Evolutionary conservation across 2,888 invertebrate species (phyloP).

Genomic region (Odontomyia ornata): DNA sequence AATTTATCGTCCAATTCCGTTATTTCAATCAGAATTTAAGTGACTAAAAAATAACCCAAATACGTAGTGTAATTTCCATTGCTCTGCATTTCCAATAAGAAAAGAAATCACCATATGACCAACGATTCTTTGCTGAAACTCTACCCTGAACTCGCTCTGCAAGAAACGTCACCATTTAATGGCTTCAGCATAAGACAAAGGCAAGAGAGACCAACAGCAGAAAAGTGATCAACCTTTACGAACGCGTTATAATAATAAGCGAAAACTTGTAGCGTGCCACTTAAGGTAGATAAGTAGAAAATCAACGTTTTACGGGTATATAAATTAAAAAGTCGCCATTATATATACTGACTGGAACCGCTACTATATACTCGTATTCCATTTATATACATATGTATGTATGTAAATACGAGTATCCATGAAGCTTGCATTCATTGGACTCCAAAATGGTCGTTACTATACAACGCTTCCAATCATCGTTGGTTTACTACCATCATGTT

Average conservation of each 20-base stretch:
- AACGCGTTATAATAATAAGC: neutral
- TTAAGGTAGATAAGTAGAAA: neutral
- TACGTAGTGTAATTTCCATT: neutral
- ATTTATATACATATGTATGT: no score
- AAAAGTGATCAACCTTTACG: constrained; percentile 33
- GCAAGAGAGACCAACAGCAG: neutral
- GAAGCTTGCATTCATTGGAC: neutral
- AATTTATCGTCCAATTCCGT: no score
- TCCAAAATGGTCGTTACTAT: neutral
- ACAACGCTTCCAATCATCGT: neutral
- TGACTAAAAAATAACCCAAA: no score
- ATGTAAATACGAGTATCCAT: no score
- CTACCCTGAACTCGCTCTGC: neutral
- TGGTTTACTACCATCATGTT: neutral
- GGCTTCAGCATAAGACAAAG: neutral
- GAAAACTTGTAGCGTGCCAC: constrained; percentile 15
- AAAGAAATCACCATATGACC: neutral
- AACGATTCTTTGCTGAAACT: neutral
- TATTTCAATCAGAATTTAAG: no score
- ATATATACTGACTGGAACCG: neutral
- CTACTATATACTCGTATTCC: neutral
- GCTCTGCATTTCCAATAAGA: neutral
- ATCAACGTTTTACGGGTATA: neutral
- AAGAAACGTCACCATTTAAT: neutral
- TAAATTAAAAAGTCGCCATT: constrained; percentile 1